These are phyloP conservation scores for Sceloporus tristichus DNA, from an alignment of 2,113 vertebrate genomes.

Conservation along the genomic window DNA sequence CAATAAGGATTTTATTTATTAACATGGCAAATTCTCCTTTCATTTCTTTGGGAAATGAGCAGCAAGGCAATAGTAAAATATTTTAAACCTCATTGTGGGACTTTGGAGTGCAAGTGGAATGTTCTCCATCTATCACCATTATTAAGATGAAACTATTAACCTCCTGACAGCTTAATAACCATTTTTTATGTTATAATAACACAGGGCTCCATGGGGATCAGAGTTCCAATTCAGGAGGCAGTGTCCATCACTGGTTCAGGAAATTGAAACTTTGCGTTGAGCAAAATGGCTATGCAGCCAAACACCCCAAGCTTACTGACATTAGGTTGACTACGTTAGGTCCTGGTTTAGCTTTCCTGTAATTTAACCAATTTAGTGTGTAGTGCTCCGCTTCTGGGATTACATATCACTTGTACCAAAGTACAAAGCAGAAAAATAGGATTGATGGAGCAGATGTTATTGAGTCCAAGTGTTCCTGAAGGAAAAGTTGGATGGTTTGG, in stretches of 20 bases:
- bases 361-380: neutral
- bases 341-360: slow-evolving; percentile 9
- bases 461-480: neutral
- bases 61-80: slow-evolving; percentile 72
- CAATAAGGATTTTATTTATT: slow-evolving; percentile 74
- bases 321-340: neutral
- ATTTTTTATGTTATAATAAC: slow-evolving; percentile 89
- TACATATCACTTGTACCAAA: slow-evolving; percentile 14
- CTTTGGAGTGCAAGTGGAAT: slow-evolving; percentile 68
- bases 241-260: slow-evolving; percentile 79
- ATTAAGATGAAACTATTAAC: slow-evolving; percentile 87
- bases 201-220: slow-evolving; percentile 77
- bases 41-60: slow-evolving; percentile 69
- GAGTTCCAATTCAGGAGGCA: slow-evolving; percentile 81
- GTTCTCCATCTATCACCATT: slow-evolving; percentile 80
- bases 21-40: slow-evolving; percentile 64
- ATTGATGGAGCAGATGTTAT: neutral
- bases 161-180: slow-evolving; percentile 85
- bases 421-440: slow-evolving; percentile 6
- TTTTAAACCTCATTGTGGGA: slow-evolving; percentile 72
- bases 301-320: neutral
- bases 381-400: neutral
- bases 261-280: slow-evolving; percentile 68
- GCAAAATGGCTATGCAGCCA: slow-evolving; percentile 76
- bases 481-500: neutral